Conservation (phyloP, 2,113 vertebrate species). For the Chloroceryle aenea region DNA sequence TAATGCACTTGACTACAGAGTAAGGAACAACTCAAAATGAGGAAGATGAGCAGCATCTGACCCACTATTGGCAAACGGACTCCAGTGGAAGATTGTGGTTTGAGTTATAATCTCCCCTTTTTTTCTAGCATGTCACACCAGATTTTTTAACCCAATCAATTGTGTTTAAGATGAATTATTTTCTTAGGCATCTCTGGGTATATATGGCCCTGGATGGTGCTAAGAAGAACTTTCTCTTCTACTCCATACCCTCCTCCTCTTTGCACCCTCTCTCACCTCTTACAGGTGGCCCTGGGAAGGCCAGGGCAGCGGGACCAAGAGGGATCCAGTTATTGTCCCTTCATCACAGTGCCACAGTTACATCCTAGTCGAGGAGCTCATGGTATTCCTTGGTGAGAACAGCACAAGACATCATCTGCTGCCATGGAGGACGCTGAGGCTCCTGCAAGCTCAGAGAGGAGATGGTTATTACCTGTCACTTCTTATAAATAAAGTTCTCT, state of each 20-base stretch:
- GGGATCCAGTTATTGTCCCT: rapidly evolving
- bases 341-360: rapidly evolving
- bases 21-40: not conserved
- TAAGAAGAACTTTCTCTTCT: not conserved
- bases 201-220: not conserved
- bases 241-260: not conserved
- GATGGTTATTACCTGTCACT: not conserved
- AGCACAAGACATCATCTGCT: not conserved
- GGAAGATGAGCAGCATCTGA: not conserved
- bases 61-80: rapidly evolving
- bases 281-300: not conserved
- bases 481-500: not conserved
- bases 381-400: not conserved
- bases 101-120: not conserved
- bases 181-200: not conserved
- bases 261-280: not conserved
- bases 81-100: not conserved
- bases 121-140: not conserved
- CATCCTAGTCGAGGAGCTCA: not conserved
- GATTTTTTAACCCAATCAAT: not conserved
- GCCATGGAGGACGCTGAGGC: not conserved
- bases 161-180: not conserved
- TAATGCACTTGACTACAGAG: not conserved
- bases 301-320: not conserved
- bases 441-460: not conserved